Conservation (phyloP, 2,797 vertebrate species). For the Molossus alvarezi region DNA sequence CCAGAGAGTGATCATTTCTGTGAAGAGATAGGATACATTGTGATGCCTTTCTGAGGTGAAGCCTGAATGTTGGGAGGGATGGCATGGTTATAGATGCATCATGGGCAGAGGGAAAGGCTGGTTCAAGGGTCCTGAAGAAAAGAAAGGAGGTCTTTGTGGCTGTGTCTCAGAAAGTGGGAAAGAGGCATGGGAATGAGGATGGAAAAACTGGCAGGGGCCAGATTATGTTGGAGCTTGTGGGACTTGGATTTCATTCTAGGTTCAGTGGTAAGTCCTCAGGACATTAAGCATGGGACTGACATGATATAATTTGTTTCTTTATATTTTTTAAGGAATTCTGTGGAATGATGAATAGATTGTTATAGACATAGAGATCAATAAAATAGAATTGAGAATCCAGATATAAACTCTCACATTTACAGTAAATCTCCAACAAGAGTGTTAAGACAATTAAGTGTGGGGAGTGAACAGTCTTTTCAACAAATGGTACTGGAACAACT, state of each 20-base stretch:
- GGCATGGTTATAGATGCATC: background rate
- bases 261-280: background rate
- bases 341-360: background rate
- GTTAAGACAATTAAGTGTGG: background rate
- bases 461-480: background rate
- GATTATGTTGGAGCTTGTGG: background rate
- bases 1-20: background rate
- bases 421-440: background rate
- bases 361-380: background rate
- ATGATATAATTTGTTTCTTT: background rate
- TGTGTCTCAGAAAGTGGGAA: background rate
- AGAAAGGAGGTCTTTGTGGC: background rate
- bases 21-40: background rate
- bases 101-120: background rate
- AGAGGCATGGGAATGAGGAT: background rate
- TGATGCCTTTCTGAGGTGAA: background rate
- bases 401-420: background rate
- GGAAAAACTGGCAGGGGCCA: background rate
- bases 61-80: background rate
- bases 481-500: background rate
- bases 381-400: background rate
- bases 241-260: background rate
- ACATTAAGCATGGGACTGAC: background rate
- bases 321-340: background rate
- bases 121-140: background rate